Evolutionary conservation across 2,888 invertebrate genomes (phyloP).

Genomic region (Anthophora plumipes): DNA sequence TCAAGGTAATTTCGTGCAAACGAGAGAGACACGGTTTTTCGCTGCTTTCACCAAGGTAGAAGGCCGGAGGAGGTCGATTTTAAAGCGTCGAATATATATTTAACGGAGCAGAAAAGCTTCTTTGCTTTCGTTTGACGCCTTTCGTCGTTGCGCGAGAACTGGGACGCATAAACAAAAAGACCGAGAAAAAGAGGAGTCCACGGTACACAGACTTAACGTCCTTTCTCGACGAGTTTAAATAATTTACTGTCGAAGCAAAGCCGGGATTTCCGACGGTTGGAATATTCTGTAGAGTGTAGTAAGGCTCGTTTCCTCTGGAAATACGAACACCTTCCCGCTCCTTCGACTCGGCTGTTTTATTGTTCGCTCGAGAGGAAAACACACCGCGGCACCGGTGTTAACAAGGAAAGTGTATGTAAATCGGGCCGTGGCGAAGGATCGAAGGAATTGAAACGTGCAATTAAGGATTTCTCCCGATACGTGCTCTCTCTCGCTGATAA

Average conservation of each 20-base stretch:
- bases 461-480: slow-evolving; percentile 38
- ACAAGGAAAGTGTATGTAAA: slow-evolving; percentile 23
- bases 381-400: not conserved
- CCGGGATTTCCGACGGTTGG: slow-evolving; percentile 6
- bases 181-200: slow-evolving; percentile 14
- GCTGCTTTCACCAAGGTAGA: not conserved
- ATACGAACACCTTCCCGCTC: not conserved
- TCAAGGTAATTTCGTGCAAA: not conserved
- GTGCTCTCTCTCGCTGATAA: not conserved
- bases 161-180: slow-evolving; percentile 57
- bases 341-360: slow-evolving; percentile 4
- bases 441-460: slow-evolving; percentile 26
- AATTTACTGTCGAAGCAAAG: slow-evolving; percentile 26
- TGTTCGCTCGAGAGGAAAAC: slow-evolving; percentile 17
- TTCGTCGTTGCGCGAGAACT: slow-evolving; percentile 39
- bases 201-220: not conserved
- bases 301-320: not conserved
- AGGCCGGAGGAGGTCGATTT: slow-evolving; percentile 8
- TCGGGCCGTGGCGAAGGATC: slow-evolving; percentile 11
- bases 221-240: slow-evolving; percentile 11
- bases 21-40: not conserved
- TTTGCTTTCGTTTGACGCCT: slow-evolving; percentile 68
- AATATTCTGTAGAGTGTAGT: slow-evolving; percentile 9
- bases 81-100: slow-evolving; percentile 47
- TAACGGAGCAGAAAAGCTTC: slow-evolving; percentile 71